phyloP scores from a whole-genome alignment of 2,888 invertebrate species.

The Serripes groenlandicus region DNA sequence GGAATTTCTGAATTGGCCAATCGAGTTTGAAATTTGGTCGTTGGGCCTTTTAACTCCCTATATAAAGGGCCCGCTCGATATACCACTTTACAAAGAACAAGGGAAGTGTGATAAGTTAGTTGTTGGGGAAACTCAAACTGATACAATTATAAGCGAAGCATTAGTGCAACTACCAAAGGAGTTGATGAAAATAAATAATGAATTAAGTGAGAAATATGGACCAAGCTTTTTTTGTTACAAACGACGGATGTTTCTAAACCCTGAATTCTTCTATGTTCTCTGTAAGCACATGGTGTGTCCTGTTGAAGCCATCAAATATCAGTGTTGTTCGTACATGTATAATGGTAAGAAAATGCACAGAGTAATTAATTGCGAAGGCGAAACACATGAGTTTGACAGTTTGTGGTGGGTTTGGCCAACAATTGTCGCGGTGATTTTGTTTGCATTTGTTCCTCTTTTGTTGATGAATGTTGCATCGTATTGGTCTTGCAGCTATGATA shows the following conservation, averaged over 20 bases:
- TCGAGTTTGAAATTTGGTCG: slow-evolving; percentile 67
- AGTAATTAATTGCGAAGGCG: slow-evolving; percentile 30
- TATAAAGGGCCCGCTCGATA: slow-evolving; percentile 21
- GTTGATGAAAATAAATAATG: slow-evolving; percentile 21
- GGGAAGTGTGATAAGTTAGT: slow-evolving; percentile 59
- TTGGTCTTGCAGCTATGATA: not conserved
- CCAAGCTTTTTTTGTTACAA: slow-evolving; percentile 66
- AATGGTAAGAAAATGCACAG: slow-evolving; percentile 1
- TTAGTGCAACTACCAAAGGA: slow-evolving; percentile 19
- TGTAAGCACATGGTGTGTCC: slow-evolving; percentile 64
- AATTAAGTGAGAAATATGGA: slow-evolving; percentile 47
- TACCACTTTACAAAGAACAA: slow-evolving; percentile 1
- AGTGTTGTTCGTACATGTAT: slow-evolving; percentile 50
- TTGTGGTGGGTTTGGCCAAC: slow-evolving; percentile 58
- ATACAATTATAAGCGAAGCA: slow-evolving; percentile 41
- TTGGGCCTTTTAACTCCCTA: slow-evolving; percentile 50
- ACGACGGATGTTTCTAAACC: slow-evolving; percentile 47
- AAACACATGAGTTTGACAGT: slow-evolving; percentile 24
- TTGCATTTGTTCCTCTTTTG: slow-evolving; percentile 47
- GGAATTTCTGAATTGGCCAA: slow-evolving; percentile 66
- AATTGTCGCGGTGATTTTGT: slow-evolving; percentile 41
- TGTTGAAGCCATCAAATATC: slow-evolving; percentile 50
- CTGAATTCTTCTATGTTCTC: slow-evolving; percentile 42
- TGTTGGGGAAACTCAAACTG: slow-evolving; percentile 49
- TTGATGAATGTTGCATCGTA: slow-evolving; percentile 7